Conservation (phyloP, 2,888 invertebrate genomes). For the Cheilosia soror region DNA sequence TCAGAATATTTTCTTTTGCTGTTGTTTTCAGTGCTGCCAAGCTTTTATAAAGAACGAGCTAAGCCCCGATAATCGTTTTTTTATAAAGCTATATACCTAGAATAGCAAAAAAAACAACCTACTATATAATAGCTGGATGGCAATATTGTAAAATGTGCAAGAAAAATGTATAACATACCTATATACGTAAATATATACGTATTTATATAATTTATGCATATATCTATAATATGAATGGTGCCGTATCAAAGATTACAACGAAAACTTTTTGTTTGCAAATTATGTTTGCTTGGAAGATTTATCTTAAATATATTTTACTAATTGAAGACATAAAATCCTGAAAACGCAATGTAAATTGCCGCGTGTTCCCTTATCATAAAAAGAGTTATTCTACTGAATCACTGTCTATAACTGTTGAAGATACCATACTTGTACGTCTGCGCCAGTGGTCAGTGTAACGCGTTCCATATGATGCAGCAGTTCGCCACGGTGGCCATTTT, state of each 20-base stretch:
- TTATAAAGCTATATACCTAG: too few relatives aligned
- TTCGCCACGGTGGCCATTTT: slow-evolving; percentile 84
- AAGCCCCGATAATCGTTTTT: too few relatives aligned
- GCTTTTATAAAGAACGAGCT: too few relatives aligned
- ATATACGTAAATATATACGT: too few relatives aligned
- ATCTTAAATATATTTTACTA: slow-evolving; percentile 14
- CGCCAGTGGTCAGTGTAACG: slow-evolving; percentile 82
- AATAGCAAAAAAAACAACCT: too few relatives aligned
- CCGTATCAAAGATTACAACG: slow-evolving; percentile 8
- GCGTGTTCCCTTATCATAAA: slow-evolving; percentile 7
- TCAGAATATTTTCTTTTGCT: too few relatives aligned
- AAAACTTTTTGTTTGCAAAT: slow-evolving; percentile 10
- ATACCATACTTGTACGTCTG: slow-evolving; percentile 81
- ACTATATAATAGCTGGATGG: too few relatives aligned
- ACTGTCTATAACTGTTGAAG: slow-evolving; percentile 82
- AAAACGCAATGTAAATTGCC: slow-evolving; percentile 27
- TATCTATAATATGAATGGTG: too few relatives aligned
- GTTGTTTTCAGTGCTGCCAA: too few relatives aligned
- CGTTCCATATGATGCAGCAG: slow-evolving; percentile 79
- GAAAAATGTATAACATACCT: too few relatives aligned
- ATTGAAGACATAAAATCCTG: slow-evolving; percentile 29
- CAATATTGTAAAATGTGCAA: too few relatives aligned
- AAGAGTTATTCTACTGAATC: slow-evolving; percentile 81
- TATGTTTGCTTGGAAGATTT: slow-evolving; percentile 45
- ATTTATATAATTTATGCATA: too few relatives aligned